These are phyloP conservation scores for Eptatretus atami DNA, from an alignment of 2,797 vertebrate species.

Conservation along the genomic window DNA sequence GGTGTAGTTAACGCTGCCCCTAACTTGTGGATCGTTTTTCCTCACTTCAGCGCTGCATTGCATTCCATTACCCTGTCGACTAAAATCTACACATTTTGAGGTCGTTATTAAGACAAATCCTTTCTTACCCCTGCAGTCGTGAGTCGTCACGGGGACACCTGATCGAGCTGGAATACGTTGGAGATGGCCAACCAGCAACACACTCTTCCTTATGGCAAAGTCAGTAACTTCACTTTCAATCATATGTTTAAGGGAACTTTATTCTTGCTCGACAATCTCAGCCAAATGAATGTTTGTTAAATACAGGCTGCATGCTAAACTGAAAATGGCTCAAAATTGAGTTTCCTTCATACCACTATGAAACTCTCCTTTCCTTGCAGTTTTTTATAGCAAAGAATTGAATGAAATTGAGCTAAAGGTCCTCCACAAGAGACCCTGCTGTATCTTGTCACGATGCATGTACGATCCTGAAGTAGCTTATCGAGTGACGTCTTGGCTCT, in stretches of 20 bases:
- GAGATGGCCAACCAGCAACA: constrained; percentile 19
- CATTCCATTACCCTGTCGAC: background rate
- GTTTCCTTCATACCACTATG: too few relatives aligned
- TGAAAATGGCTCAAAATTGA: background rate
- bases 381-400: too few relatives aligned
- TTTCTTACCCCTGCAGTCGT: constrained; percentile 14
- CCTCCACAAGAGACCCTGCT: too few relatives aligned
- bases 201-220: constrained; percentile 33
- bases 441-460: too few relatives aligned
- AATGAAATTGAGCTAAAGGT: too few relatives aligned
- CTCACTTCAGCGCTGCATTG: background rate
- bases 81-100: background rate
- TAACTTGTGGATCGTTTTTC: background rate
- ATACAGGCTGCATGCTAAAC: background rate
- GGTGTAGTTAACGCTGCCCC: background rate
- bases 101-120: background rate
- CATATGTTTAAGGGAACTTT: too few relatives aligned
- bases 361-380: too few relatives aligned
- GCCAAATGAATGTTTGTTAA: too few relatives aligned
- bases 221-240: constrained; percentile 10
- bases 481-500: too few relatives aligned
- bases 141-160: constrained; percentile 29
- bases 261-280: too few relatives aligned
- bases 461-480: too few relatives aligned
- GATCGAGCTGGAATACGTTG: constrained; percentile 25